These are phyloP conservation scores for Bursaphelenchus mucronatus DNA, from an alignment of 1,140 invertebrate species.

Conservation along the genomic window DNA sequence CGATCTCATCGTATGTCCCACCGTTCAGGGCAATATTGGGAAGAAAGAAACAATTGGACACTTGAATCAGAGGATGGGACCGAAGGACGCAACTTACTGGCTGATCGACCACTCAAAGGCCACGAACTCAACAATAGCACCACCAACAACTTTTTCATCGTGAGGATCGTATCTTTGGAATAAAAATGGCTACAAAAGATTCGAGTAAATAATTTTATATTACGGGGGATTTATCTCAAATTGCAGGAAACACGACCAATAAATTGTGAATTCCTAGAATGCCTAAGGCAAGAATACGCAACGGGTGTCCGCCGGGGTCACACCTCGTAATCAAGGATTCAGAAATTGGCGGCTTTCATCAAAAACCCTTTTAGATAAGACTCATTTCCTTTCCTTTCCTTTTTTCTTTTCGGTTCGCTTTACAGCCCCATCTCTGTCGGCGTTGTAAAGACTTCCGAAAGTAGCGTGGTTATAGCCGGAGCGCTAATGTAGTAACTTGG, in stretches of 20 bases:
- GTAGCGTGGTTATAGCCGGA: too few species aligned
- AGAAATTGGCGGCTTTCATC: too few species aligned
- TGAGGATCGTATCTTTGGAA: not conserved
- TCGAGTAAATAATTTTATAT: not conserved
- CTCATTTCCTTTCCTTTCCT: too few species aligned
- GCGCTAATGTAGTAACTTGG: too few species aligned
- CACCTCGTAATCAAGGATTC: too few species aligned
- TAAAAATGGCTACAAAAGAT: not conserved
- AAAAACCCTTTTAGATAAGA: too few species aligned
- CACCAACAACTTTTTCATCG: not conserved
- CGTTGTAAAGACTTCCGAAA: too few species aligned
- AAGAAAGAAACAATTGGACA: slow-evolving; percentile 47
- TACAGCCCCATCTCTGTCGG: too few species aligned
- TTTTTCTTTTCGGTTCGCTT: too few species aligned
- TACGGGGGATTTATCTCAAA: not conserved
- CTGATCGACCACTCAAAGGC: not conserved
- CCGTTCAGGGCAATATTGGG: slow-evolving; percentile 47
- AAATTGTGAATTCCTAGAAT: too few species aligned
- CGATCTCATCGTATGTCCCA: slow-evolving; percentile 45
- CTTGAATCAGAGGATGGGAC: slow-evolving; percentile 8
- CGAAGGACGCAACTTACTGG: slow-evolving; percentile 1
- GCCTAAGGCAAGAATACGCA: too few species aligned
- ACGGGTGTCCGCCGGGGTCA: too few species aligned
- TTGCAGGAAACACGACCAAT: not conserved
- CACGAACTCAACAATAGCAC: not conserved